Base-by-base conservation (phyloP, 2,888 invertebrate species). In the Smittia sp. region DNA sequence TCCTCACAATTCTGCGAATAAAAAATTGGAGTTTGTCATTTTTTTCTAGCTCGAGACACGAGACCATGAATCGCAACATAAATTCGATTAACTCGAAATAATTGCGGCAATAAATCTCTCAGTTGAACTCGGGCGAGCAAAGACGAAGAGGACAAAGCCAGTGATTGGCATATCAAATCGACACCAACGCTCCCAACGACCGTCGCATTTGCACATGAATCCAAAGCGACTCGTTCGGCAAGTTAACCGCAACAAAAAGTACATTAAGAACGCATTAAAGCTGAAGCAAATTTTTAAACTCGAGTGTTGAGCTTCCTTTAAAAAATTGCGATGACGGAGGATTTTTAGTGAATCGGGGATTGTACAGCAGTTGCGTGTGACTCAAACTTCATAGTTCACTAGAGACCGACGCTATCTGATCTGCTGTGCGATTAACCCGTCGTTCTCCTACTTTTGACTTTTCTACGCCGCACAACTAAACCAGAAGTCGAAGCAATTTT, bases 1-100 rank as follows among this genome's bases (percentile, higher is more conserved):
- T 97, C 77, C 97, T 88, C 74, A 97, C 97, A 83, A 97, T 97
- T 86, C 97, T 97, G 84, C 46, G n/a, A 15, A 46, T 3, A 58
- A 58, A 58, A 58, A 58, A 32, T 24, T 22, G 11, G 24, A 62
- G 9, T 32, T 32, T 32, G 32, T 32, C 32, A 32, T 32, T 9
- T 32, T 32, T 32, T 32, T 32, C 9, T 32, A 32, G 3, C 32
- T 32, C 32, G 32, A 46, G 46, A 46, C 46, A 46, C 46, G 46
- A 46, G 46, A 15, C 46, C 15, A 15, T 15, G 46, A 46, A 15
- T 46, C 15, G 9, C 46, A 46, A 11, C 46, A 46, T 46, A 46
- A 46, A 58, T 58, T 58, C 58, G 58, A 58, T 58, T 58, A 58
- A 22, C 20, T 22, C 22, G 7, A 7, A 22, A 58, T 58, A 18